phyloP scores from a whole-genome alignment of 2,888 invertebrate genomes.

The Terebella lapidaria region DNA sequence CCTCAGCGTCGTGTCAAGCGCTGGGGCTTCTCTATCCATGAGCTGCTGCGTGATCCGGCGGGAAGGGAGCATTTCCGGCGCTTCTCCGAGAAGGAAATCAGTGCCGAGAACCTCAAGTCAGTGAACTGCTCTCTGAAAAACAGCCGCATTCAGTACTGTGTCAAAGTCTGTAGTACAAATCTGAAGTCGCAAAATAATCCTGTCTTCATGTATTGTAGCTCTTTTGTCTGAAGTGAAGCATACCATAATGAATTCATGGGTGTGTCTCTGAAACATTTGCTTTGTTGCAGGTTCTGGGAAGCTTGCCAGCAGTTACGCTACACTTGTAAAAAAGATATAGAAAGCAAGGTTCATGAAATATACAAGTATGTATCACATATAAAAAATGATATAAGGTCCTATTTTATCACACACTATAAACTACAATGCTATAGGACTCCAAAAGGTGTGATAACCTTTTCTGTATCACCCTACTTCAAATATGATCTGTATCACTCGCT shows the following conservation, averaged over 20 bases:
- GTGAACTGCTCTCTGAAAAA: slow-evolving; percentile 30
- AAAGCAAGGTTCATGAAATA: slow-evolving; percentile 49
- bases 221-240: too few relatives aligned
- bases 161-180: too few relatives aligned
- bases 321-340: slow-evolving; percentile 71
- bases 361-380: slow-evolving; percentile 36
- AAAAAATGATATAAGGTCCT: too few relatives aligned
- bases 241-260: too few relatives aligned
- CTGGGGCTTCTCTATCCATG: slow-evolving; percentile 95
- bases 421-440: too few relatives aligned
- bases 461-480: too few relatives aligned
- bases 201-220: too few relatives aligned
- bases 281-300: slow-evolving; percentile 79
- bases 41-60: slow-evolving; percentile 87
- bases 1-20: slow-evolving; percentile 83
- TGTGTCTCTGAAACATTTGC: too few relatives aligned
- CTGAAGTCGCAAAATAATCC: too few relatives aligned
- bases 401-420: too few relatives aligned
- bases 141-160: neutral
- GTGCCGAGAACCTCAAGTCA: slow-evolving; percentile 95
- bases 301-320: slow-evolving; percentile 76
- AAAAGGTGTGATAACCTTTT: too few relatives aligned
- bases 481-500: too few relatives aligned
- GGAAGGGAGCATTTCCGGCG: slow-evolving; percentile 91
- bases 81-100: slow-evolving; percentile 96